Conservation (phyloP, 2,113 vertebrate species). For the Nesospiza acunhae region DNA sequence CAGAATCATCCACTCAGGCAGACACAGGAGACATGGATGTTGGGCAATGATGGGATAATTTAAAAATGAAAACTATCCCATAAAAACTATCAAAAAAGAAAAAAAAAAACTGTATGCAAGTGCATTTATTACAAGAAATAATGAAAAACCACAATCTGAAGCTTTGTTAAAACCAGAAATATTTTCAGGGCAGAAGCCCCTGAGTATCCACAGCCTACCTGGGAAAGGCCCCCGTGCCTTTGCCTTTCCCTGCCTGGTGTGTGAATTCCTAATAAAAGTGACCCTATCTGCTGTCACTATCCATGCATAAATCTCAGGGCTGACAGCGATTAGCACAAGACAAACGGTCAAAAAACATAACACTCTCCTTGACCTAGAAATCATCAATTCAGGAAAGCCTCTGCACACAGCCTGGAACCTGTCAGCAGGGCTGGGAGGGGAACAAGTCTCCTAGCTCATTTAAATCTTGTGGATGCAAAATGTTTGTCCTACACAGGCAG, state of each 20-base stretch:
- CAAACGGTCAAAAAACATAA: slow-evolving; percentile 30
- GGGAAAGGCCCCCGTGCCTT: not conserved
- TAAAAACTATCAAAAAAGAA: not conserved
- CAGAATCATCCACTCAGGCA: not conserved
- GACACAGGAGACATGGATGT: rapidly evolving
- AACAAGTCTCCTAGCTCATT: slow-evolving; percentile 40
- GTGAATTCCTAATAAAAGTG: slow-evolving; percentile 39
- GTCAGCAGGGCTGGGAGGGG: slow-evolving; percentile 39
- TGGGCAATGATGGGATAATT: not conserved
- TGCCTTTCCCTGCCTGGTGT: not conserved
- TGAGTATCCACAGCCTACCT: not conserved
- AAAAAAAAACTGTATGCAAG: not conserved
- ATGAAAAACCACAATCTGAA: not conserved
- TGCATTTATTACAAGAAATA: not conserved
- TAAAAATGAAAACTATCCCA: not conserved
- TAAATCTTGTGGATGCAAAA: slow-evolving; percentile 43
- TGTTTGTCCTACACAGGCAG: slow-evolving; percentile 1
- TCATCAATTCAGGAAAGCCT: slow-evolving; percentile 55
- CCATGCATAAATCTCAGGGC: slow-evolving; percentile 28
- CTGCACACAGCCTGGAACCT: slow-evolving; percentile 49
- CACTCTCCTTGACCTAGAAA: slow-evolving; percentile 72
- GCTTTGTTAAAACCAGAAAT: not conserved
- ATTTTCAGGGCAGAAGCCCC: not conserved
- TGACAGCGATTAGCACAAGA: slow-evolving; percentile 63
- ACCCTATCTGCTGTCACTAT: slow-evolving; percentile 57